These are phyloP conservation scores for Thyatira batis DNA, from an alignment of 2,888 invertebrate genomes.

Conservation along the genomic window DNA sequence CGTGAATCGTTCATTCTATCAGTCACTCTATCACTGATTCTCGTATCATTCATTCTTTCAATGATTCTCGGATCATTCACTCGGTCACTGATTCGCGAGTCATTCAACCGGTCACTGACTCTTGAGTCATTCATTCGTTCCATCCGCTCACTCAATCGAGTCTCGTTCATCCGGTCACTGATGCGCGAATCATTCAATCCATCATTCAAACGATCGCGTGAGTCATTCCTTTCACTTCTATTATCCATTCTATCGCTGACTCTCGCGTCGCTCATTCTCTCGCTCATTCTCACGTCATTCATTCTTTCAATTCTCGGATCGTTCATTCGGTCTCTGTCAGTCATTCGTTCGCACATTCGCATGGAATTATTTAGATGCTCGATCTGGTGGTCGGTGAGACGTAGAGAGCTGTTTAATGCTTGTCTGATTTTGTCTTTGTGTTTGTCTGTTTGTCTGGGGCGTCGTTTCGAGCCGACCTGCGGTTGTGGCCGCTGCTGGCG, in stretches of 20 bases:
- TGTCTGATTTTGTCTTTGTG: conserved; percentile 58
- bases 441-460: conserved; percentile 61
- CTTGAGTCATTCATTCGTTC: conserved; percentile 34
- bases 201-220: conserved; percentile 25
- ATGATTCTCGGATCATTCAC: conserved; percentile 49
- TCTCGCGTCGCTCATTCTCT: conserved; percentile 10
- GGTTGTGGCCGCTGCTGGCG: conserved; percentile 73
- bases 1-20: conserved; percentile 40
- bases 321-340: conserved; percentile 18
- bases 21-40: conserved; percentile 44
- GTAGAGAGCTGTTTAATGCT: conserved; percentile 37
- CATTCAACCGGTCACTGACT: conserved; percentile 21
- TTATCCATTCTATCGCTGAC: conserved; percentile 2
- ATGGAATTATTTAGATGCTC: conserved; percentile 49
- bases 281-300: conserved; percentile 20
- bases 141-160: conserved; percentile 22
- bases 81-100: conserved; percentile 31
- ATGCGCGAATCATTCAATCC: conserved; percentile 16
- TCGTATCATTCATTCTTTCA: conserved; percentile 56
- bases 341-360: conserved; percentile 38
- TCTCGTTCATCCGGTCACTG: conserved; percentile 25
- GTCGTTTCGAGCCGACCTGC: conserved; percentile 67
- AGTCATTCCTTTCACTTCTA: conserved; percentile 23
- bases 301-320: conserved; percentile 21
- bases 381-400: conserved; percentile 44